Evolutionary conservation across 2,888 invertebrate species (phyloP).

Genomic region (Leptopilina drosophilae): DNA sequence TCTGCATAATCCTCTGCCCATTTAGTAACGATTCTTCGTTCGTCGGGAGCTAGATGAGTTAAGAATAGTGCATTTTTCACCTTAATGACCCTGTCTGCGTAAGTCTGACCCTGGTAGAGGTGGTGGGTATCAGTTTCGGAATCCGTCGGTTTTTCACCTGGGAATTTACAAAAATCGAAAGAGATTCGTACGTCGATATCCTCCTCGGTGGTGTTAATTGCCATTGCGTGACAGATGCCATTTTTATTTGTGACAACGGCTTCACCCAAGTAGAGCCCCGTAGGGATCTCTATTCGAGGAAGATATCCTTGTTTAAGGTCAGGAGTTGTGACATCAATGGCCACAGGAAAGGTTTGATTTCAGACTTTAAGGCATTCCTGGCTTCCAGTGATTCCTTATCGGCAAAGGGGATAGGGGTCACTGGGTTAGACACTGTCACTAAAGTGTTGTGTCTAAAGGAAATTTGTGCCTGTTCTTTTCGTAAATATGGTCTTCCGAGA

Average conservation of each 20-base stretch:
- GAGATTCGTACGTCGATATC: neutral
- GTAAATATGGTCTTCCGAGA: neutral
- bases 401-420: neutral
- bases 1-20: neutral
- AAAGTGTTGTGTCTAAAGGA: neutral
- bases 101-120: neutral
- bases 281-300: neutral
- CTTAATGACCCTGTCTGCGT: neutral
- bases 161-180: neutral
- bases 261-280: neutral
- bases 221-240: neutral
- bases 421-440: neutral
- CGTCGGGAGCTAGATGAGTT: neutral
- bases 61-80: neutral
- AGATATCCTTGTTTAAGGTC: neutral
- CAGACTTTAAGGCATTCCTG: too few relatives aligned
- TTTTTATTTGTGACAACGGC: neutral
- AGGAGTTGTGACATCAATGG: neutral
- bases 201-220: neutral
- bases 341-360: neutral
- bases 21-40: neutral
- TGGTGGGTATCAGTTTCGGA: neutral
- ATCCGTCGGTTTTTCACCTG: neutral
- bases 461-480: constrained; percentile 8
- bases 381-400: too few relatives aligned